Evolutionary conservation across 2,113 vertebrate species (phyloP), one percentile per base, ranked within the genome.

Genomic region (Tor tambroides): DNA sequence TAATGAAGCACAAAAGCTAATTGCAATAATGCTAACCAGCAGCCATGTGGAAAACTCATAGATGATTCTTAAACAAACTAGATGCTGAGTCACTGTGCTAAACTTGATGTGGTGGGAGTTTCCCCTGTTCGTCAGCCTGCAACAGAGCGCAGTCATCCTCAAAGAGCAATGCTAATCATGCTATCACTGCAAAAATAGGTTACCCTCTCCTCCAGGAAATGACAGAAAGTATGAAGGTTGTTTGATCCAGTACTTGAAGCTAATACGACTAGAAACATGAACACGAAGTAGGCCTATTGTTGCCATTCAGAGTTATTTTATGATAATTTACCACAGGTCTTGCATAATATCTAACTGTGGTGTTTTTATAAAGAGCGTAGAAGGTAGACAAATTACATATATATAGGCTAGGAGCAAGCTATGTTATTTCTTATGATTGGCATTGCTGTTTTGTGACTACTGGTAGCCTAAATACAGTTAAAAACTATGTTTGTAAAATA

Each of bases 151-250:
- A 43, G 35, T 65, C 56, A 81, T 81, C 79, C 59, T 81, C 59
- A 81, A 43, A 81, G 59, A 65, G 59, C 35, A 81, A 65, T 28
- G 59, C 79, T 65, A 81, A 65, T 81, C 56, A 43, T 65, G 79
- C 38, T 65, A 81, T 43, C 59, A 28, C 59, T 65, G n/a, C n/a
- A 65, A 46, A 80, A 81, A 41, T 81, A 81, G 79, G 35, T 46
- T 81, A 43, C n/a, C 38, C 41, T 81, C 38, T 65, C 38, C 77
- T 80, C 30, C 17, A 65, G 59, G 59, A 65, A 80, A 65, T 81
- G 79, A 41, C 38, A 46, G 38, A 43, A 65, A 81, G n/a, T 19
- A 41, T n/a, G 79, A 63, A 80, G n/a, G n/a, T 41, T 63, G 32
- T 80, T 43, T 59, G 77, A 59, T 59, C 77, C 30, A 38, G 19